These are phyloP conservation scores for Eurystomus gularis DNA, from an alignment of 2,113 vertebrate species.

Conservation along the genomic window DNA sequence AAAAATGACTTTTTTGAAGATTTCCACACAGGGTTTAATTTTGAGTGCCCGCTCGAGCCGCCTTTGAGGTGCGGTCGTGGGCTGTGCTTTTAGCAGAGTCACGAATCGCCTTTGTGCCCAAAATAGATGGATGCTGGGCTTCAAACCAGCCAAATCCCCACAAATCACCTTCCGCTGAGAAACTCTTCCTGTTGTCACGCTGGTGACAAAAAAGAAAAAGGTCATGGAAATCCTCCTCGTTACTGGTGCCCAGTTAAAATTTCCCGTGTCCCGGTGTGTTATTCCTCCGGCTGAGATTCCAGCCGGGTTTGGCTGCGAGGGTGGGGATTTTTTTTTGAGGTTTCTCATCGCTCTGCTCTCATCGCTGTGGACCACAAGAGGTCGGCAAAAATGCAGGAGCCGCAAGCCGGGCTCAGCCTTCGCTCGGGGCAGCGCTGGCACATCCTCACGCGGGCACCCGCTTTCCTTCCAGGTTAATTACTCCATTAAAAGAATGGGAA, in stretches of 20 bases:
- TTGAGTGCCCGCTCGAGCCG: not conserved
- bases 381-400: not conserved
- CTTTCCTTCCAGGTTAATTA: not conserved
- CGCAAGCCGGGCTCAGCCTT: not conserved
- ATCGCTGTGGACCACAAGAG: not conserved
- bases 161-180: not conserved
- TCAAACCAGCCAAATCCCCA: not conserved
- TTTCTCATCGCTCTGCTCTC: not conserved
- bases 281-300: not conserved
- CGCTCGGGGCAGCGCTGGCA: not conserved
- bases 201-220: not conserved
- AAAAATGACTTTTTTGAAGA: not conserved
- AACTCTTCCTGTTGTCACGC: not conserved
- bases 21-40: fast-evolving
- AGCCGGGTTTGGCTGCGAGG: fast-evolving
- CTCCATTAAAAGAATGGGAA: not conserved
- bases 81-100: not conserved
- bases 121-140: not conserved
- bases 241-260: not conserved
- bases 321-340: not conserved
- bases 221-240: not conserved
- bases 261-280: fast-evolving
- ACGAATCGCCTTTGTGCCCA: not conserved
- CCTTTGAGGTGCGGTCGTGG: not conserved
- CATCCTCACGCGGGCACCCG: not conserved